A percentile compares a stretch with the other conserved stretches of the same genome.
phyloP scores from a whole-genome alignment of 2,888 invertebrate genomes.

The Hemithea aestivaria region DNA sequence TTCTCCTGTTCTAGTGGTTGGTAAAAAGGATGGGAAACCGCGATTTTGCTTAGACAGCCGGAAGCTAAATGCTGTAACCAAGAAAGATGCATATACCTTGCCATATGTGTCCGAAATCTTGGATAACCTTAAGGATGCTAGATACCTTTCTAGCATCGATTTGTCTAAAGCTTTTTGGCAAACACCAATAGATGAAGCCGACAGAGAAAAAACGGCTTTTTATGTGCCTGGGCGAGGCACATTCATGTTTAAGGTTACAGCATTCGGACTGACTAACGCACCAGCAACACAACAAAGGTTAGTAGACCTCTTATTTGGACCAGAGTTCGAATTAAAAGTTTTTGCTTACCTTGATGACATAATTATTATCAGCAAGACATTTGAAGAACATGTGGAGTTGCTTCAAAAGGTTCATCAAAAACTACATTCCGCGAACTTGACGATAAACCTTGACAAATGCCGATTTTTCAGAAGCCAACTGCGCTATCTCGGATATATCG shows the following conservation, averaged over 20 bases:
- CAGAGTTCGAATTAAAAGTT: neutral
- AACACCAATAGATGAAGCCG: no score
- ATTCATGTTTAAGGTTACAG: no score
- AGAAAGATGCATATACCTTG: constrained; percentile 24
- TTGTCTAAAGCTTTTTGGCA: no score
- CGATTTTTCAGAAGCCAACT: constrained; percentile 21
- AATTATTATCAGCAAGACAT: neutral
- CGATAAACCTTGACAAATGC: constrained; percentile 21
- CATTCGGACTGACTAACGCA: no score
- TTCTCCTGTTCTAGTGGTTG: neutral
- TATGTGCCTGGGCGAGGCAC: no score
- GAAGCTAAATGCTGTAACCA: constrained; percentile 6
- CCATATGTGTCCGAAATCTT: constrained; percentile 26
- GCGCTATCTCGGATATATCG: constrained; percentile 23
- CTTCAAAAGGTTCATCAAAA: neutral
- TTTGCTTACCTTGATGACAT: neutral
- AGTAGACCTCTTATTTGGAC: no score
- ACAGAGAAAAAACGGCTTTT: no score
- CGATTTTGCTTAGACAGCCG: constrained; percentile 1
- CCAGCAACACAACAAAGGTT: no score
- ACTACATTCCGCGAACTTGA: constrained; percentile 3
- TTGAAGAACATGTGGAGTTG: neutral
- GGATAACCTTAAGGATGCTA: no score
- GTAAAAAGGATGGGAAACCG: neutral
- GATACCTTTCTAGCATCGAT: no score